Evolutionary conservation across 1,140 invertebrate genomes (phyloP), one percentile per base, ranked within the genome.

Genomic region (Pseudachorutes palmiensis): DNA sequence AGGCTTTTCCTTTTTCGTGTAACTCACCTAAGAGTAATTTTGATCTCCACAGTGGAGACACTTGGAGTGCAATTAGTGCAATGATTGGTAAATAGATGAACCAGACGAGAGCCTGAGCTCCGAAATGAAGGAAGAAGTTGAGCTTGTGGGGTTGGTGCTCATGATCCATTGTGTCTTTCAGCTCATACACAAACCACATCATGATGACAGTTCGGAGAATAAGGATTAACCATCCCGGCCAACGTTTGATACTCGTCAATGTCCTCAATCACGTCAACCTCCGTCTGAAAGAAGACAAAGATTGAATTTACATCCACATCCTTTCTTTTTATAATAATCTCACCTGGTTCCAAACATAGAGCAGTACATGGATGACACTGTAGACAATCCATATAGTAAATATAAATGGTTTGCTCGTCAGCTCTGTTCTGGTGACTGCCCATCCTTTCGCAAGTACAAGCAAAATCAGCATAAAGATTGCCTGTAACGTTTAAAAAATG

Each of bases 321-420:
- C 14, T 62, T 16, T 9, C 62, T 41, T 63, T 26, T 63, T 22
- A 32, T 14, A 49, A 24, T 26, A 32, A 48, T 1, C 84, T 85
- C 82, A 97, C 94, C 84, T 90, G 87, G 81, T 95, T 95, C 92
- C 94, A 97, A 62, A 95, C 87, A 80, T 96, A 98, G 1, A 98
- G 81, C 45, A 96, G 80, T 75, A 95, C 87, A 78, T 96, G 92
- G 32, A 95, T 87, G 67, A 92, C 83, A 58, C 91, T 89, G 78
- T 97, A 97, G 68, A 90, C 84, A 71, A 92, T 82, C 92, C 94
- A 97, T 71, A 97, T 87, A 29, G 88, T 84, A 81, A 96, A 92
- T 16, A 98, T 84, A 36, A 94, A 79, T 59, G 84, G 86, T 80
- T 88, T 94, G 82, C 88, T 88, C 67, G 86, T 88, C 45, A 97